These are phyloP conservation scores for Dipodomys stephensi DNA, from an alignment of 2,113 vertebrate genomes.

Conservation along the genomic window DNA sequence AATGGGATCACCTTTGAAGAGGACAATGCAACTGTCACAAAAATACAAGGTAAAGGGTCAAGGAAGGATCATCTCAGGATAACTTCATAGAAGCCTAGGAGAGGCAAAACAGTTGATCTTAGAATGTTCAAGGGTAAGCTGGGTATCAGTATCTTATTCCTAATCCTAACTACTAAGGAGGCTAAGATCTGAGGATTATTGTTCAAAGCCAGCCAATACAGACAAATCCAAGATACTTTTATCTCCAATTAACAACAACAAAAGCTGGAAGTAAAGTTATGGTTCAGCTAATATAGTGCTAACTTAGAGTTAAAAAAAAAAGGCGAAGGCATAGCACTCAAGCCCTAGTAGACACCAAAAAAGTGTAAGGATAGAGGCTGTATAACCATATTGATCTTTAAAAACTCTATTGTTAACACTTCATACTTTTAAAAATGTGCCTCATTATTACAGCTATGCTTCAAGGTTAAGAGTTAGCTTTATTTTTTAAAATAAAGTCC, in stretches of 20 bases:
- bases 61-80: neutral
- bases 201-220: too few species aligned
- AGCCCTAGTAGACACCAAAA: too few species aligned
- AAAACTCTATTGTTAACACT: neutral
- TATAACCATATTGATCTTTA: neutral
- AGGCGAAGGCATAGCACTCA: neutral
- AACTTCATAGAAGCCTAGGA: too few species aligned
- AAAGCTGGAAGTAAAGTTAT: too few species aligned
- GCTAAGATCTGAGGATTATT: too few species aligned
- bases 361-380: neutral
- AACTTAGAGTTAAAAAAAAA: neutral
- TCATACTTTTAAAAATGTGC: neutral
- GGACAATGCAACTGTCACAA: conserved; percentile 17
- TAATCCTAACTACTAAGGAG: too few species aligned
- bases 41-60: neutral
- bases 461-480: neutral
- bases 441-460: neutral
- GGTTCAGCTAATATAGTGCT: too few species aligned
- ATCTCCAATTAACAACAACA: too few species aligned
- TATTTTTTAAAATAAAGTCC: neutral
- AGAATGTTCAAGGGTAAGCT: neutral
- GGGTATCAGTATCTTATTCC: too few species aligned
- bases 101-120: neutral
- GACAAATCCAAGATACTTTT: too few species aligned
- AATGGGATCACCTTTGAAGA: conserved; percentile 14